Evolutionary conservation across 2,797 vertebrate genomes (phyloP).

Genomic region (Ambastaia sidthimunki): DNA sequence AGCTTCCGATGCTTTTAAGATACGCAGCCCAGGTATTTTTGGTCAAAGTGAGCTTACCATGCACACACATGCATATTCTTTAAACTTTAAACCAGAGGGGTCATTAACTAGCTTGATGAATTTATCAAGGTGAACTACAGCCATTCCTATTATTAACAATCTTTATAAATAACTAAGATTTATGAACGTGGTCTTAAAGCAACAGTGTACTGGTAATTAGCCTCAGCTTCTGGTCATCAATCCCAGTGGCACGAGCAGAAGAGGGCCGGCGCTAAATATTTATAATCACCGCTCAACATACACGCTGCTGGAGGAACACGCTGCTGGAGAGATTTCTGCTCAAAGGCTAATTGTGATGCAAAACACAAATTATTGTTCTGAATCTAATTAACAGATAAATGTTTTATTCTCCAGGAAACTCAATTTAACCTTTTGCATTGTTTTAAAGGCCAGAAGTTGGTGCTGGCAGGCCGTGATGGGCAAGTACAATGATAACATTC

Average conservation of each 20-base stretch:
- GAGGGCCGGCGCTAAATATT: slow-evolving; percentile 43
- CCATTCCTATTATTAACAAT: slow-evolving; percentile 58
- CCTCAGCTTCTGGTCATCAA: slow-evolving; percentile 58
- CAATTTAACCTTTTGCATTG: slow-evolving; percentile 15
- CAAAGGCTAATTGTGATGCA: slow-evolving; percentile 41
- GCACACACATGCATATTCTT: slow-evolving; percentile 33
- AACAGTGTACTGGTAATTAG: slow-evolving; percentile 63
- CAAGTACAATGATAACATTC: not conserved
- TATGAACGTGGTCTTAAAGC: slow-evolving; percentile 59
- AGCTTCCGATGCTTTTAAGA: too few relatives aligned
- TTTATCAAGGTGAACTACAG: slow-evolving; percentile 61
- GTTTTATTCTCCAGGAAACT: not conserved
- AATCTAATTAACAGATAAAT: slow-evolving; percentile 36
- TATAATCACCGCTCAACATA: slow-evolving; percentile 31
- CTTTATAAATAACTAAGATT: slow-evolving; percentile 64
- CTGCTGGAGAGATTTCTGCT: slow-evolving; percentile 9
- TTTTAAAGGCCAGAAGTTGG: not conserved
- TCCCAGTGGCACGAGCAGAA: slow-evolving; percentile 56
- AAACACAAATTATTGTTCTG: not conserved
- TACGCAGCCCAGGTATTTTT: not conserved
- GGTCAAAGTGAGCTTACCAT: slow-evolving; percentile 29
- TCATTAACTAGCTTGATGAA: slow-evolving; percentile 55
- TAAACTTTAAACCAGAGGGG: slow-evolving; percentile 43
- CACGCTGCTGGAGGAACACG: slow-evolving; percentile 23
- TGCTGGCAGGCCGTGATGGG: not conserved